These are phyloP conservation scores for Drosophila repletoides DNA, from an alignment of 1,140 invertebrate genomes.

Conservation along the genomic window DNA sequence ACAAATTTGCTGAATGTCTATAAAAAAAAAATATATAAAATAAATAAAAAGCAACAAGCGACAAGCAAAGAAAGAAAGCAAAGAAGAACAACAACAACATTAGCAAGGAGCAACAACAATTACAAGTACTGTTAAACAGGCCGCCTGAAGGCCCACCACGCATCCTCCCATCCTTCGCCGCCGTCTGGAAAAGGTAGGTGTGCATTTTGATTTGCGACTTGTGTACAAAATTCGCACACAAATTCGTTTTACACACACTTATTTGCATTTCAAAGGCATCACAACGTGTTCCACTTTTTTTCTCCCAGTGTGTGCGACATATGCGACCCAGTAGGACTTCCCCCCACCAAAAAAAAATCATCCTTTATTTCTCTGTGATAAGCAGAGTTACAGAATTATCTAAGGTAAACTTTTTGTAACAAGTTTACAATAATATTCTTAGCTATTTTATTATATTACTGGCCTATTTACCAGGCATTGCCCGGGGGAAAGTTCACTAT, in stretches of 20 bases:
- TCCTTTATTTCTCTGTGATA: too few relatives aligned
- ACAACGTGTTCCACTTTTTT: too few relatives aligned
- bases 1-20: slow-evolving; percentile 62
- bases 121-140: slow-evolving; percentile 23
- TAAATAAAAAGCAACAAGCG: slow-evolving; percentile 42
- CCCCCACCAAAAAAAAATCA: too few relatives aligned
- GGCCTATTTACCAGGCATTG: too few relatives aligned
- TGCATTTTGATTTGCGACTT: slow-evolving; percentile 54
- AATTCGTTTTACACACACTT: slow-evolving; percentile 58
- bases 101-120: slow-evolving; percentile 19
- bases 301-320: slow-evolving; percentile 1
- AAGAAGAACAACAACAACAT: slow-evolving; percentile 17
- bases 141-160: slow-evolving; percentile 32
- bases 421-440: too few relatives aligned
- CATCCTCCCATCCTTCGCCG: not conserved
- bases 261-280: slow-evolving; percentile 59
- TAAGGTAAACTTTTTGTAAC: too few relatives aligned
- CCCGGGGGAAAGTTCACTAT: too few relatives aligned
- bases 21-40: slow-evolving; percentile 39
- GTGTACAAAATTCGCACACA: slow-evolving; percentile 38
- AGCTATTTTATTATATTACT: too few relatives aligned
- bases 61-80: slow-evolving; percentile 31
- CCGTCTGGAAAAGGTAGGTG: slow-evolving; percentile 54
- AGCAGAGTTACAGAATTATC: too few relatives aligned
- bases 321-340: too few relatives aligned